phyloP scores from a whole-genome alignment of 2,888 invertebrate species.

The Yponomeuta plumbellus region DNA sequence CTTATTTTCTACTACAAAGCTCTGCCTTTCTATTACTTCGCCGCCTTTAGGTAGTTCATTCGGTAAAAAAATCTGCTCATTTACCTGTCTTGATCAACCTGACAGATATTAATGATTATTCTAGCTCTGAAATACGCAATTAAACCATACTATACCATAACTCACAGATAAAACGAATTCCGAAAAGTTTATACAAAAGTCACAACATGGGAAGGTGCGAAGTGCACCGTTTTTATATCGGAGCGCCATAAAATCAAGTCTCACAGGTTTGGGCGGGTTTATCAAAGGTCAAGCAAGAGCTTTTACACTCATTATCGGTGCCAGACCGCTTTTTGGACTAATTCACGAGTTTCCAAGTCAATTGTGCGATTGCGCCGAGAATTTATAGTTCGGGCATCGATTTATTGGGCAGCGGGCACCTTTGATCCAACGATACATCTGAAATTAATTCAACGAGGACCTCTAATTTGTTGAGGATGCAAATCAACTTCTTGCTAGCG shows the following conservation, averaged over 20 bases:
- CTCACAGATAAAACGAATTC: too few species aligned
- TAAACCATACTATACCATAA: neutral
- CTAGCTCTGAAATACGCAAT: neutral
- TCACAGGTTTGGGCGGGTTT: constrained; percentile 11
- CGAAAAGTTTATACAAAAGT: too few species aligned
- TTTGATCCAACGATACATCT: neutral
- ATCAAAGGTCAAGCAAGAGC: constrained; percentile 16
- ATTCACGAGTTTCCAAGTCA: neutral
- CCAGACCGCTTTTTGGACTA: constrained; percentile 3
- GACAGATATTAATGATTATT: neutral
- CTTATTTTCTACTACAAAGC: neutral
- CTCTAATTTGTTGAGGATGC: neutral
- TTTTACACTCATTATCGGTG: constrained; percentile 16
- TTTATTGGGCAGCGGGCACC: constrained; percentile 8
- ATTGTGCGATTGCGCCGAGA: constrained; percentile 7
- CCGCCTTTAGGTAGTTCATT: neutral
- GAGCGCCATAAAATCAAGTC: constrained; percentile 10
- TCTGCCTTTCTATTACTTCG: neutral
- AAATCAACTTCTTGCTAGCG: neutral
- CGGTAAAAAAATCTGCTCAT: neutral
- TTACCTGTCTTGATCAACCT: neutral
- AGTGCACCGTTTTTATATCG: neutral
- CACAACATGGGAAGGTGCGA: neutral
- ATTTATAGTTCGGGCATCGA: constrained; percentile 7
- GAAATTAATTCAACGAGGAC: neutral